phyloP scores from a whole-genome alignment of 2,797 vertebrate species.

The Phoebastria nigripes region DNA sequence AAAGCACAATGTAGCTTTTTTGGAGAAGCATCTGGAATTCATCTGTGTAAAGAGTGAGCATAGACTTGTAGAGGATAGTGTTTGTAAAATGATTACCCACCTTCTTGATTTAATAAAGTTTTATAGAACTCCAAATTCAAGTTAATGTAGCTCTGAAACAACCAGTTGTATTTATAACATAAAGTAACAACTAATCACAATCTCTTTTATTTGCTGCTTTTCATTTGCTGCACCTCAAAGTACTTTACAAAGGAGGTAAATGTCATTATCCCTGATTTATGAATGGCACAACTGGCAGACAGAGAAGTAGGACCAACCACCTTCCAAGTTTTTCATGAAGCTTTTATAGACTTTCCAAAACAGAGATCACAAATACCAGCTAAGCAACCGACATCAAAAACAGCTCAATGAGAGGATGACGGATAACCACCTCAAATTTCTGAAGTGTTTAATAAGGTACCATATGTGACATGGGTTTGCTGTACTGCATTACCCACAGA shows the following conservation, averaged over 20 bases:
- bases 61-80: conserved; percentile 20
- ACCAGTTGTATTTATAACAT: conserved; percentile 13
- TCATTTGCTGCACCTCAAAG: background rate
- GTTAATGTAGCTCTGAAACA: background rate
- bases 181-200: background rate
- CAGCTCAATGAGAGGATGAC: background rate
- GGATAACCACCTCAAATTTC: conserved; percentile 1
- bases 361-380: background rate
- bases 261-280: background rate
- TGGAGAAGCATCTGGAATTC: conserved; percentile 45
- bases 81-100: conserved; percentile 15
- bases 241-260: background rate
- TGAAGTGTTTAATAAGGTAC: background rate
- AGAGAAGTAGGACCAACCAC: background rate
- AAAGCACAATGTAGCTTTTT: conserved; percentile 18
- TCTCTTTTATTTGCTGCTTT: background rate
- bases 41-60: conserved; percentile 2
- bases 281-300: background rate
- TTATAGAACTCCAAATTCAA: background rate
- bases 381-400: background rate
- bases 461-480: background rate
- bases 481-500: background rate
- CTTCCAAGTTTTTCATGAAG: background rate
- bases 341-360: background rate
- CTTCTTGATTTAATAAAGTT: conserved; percentile 15